Evolutionary conservation across 30 jellyfish, hydroid and myxozoan species (phyloP).

Genomic region (Chrysaora quinquecirrha): DNA sequence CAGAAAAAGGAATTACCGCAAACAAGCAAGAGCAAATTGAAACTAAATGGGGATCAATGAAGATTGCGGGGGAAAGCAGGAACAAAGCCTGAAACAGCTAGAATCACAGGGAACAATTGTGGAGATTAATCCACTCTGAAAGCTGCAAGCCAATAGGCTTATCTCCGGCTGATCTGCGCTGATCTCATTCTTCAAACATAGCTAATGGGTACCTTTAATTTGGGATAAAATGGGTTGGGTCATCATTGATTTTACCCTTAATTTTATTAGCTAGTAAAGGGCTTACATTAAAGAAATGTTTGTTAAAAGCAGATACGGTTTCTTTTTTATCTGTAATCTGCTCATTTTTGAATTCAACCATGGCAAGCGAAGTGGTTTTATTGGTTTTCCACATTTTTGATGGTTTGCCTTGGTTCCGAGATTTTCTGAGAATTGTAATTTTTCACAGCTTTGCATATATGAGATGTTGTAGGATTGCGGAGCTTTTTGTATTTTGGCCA

Average conservation of each 20-base stretch:
- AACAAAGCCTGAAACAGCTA: no score
- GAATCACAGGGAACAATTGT: no score
- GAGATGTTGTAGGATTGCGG: no score
- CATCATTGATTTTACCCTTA: neutral
- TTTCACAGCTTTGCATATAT: slow-evolving; percentile 35
- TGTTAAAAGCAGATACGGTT: slow-evolving; percentile 31
- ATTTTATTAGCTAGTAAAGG: slow-evolving; percentile 3
- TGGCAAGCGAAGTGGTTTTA: slow-evolving; percentile 18
- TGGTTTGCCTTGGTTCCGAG: slow-evolving; percentile 24
- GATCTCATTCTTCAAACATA: no score
- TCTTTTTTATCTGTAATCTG: slow-evolving; percentile 40
- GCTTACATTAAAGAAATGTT: slow-evolving; percentile 11
- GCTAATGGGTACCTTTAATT: no score
- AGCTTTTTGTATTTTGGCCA: no score
- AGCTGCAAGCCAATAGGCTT: slow-evolving; percentile 8
- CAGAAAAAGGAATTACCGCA: no score
- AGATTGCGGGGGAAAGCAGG: no score
- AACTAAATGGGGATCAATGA: no score
- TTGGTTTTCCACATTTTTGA: slow-evolving; percentile 39
- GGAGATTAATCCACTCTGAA: slow-evolving; percentile 11
- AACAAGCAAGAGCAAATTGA: no score
- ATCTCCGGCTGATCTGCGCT: no score
- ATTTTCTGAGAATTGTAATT: slow-evolving; percentile 16
- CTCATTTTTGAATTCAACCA: slow-evolving; percentile 32
- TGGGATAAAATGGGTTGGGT: neutral